Base-by-base conservation (phyloP, 2,113 vertebrate genomes). In the Spheniscus mendiculus region DNA sequence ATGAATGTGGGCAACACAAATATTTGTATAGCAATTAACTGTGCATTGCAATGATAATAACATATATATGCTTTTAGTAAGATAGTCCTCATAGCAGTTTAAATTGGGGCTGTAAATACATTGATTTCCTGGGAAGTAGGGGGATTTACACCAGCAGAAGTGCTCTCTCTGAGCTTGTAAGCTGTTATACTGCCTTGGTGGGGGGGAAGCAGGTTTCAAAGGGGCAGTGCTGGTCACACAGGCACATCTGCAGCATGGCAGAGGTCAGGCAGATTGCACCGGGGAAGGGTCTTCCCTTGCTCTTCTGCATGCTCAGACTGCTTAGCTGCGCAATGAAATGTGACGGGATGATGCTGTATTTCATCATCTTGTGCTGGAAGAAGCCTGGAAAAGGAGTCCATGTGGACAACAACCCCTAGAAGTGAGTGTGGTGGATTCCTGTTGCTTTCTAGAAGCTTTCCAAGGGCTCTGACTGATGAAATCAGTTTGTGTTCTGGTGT, bases 21-120 rank as follows among this genome's bases (percentile, higher is more conserved):
- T 93, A 93, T 96, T 97, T 94, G 89, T 93, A 66, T 7, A 87
- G 73, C 90, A 94, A 95, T 96, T 92, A 93, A 42, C 82, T 73
- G 76, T 0, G 2, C 50, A 26, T 50, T 27, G 63, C 74, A 53
- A n/a, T 81, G 71, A n/a, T 90, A 69, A 94, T 79, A 88, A 80
- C 8, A 22, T 63, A 83, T 89, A 93, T 90, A 93, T 30, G 59
- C n/a, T 88, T 81, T 88, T 59, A 86, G 82, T 86, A 42, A 77
- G 81, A 65, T 58, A 72, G 52, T 66, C 76, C 79, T 93, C 29
- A 45, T 16, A 52, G 83, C 77, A 66, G 50, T 65, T 89, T 83
- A 96, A 89, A 62, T 62, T 83, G 9, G 36, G 77, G 42, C 56
- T 91, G 59, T 80, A 93, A 88, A 91, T 80, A 49, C 62, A 56